Base-by-base conservation (phyloP, 2,888 invertebrate species). In the Ferrisia virgata region DNA sequence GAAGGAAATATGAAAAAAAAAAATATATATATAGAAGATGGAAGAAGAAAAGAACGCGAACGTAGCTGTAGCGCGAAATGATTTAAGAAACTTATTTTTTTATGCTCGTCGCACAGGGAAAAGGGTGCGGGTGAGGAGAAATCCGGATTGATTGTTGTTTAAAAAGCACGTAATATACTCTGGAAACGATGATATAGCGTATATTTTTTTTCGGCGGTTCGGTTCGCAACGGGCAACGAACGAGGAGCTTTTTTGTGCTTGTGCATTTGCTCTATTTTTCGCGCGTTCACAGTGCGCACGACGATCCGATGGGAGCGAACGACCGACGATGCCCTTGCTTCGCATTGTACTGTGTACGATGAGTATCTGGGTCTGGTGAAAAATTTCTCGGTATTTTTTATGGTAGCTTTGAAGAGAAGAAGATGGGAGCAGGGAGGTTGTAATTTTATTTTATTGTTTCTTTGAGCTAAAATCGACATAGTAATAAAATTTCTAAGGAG, bases 371-470 rank as follows among this genome's bases (percentile, higher is more conserved):
- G 15, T 64, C 28, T 2, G 28, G 64, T 28, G 28, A 64, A 64
- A 76, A 76, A 76, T 76, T 76, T 76, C 36, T 36, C 5, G n/a
- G 36, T 9, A 76, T 76, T 76, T 69, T 69, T 76, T 76, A 36
- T 36, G 36, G 9, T 76, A 76, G 72, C 72, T 36, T 8, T 22
- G 22, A 53, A 53, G 53, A 53, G 53, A 2, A 53, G 22, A 53
- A 53, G 53, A 53, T 6, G 8, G 5, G 22, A 22, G 18, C 33
- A 13, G 33, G 28, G 4, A 72, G 33, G 36, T 18, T 33, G 72
- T 76, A 76, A 76, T 76, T 76, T 76, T 18, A 76, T 76, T 76
- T 76, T 76, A 76, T 76, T 76, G 36, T 76, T 76, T 76, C 33
- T 76, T 36, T 28, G 33, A 33, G 72, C 36, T 28, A 36, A 36